These are phyloP conservation scores for Nycticebus coucang DNA, from an alignment of 2,113 vertebrate species.

Conservation along the genomic window DNA sequence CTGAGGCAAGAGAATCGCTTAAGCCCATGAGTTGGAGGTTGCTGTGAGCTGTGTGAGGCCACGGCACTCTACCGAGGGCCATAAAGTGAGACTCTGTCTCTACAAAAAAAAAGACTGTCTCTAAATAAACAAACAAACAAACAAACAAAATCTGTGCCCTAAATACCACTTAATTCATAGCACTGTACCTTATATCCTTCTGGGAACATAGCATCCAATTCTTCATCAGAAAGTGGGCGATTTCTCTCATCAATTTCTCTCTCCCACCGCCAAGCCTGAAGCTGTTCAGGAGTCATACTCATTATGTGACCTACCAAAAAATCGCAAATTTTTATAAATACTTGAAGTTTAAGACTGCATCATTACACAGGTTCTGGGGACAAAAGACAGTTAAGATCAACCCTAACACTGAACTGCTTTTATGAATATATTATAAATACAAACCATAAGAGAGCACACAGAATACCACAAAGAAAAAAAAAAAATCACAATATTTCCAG, in stretches of 20 bases:
- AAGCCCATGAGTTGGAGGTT: too few species aligned
- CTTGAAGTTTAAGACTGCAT: background rate
- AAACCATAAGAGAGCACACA: background rate
- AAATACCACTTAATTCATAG: background rate
- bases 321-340: background rate
- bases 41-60: too few species aligned
- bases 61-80: too few species aligned
- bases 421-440: background rate
- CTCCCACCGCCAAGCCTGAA: constrained; percentile 99
- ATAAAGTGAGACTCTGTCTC: too few species aligned
- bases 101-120: too few species aligned
- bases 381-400: background rate
- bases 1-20: too few species aligned
- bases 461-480: constrained; percentile 6
- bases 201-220: constrained; percentile 99
- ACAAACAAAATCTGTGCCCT: constrained; percentile 2
- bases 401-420: background rate
- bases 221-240: constrained; percentile 97
- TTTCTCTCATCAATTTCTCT: constrained; percentile 98
- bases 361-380: background rate
- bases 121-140: too few species aligned
- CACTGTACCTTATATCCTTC: constrained; percentile 96
- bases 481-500: background rate
- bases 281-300: constrained; percentile 99
- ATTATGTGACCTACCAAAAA: constrained; percentile 93